A percentile compares a stretch with the other conserved stretches of the same genome.
These are phyloP conservation scores for Cheirogaleus medius DNA, from an alignment of 2,113 vertebrate genomes.

Conservation along the genomic window DNA sequence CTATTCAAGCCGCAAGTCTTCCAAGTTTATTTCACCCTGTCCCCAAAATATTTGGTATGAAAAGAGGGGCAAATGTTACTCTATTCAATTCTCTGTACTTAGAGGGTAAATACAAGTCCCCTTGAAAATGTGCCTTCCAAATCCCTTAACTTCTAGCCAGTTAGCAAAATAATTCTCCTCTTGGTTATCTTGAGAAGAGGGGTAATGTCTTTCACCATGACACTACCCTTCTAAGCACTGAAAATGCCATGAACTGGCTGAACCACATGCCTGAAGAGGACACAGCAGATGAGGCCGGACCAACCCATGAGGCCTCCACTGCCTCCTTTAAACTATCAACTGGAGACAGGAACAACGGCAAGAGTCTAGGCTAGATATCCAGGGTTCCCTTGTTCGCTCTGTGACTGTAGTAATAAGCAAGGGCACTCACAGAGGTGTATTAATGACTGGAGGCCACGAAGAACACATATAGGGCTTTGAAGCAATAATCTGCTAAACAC, in stretches of 20 bases:
- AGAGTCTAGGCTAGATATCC: background rate
- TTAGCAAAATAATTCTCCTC: background rate
- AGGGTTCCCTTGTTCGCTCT: background rate
- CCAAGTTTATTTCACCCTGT: background rate
- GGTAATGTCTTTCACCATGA: background rate
- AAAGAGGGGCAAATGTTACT: background rate
- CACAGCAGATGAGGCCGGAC: background rate
- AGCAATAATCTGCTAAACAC: slow-evolving; percentile 71
- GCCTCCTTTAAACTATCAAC: background rate
- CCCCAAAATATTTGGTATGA: background rate
- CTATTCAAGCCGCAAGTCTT: background rate
- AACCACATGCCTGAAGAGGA: background rate
- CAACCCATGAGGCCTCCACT: background rate
- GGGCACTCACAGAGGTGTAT: background rate
- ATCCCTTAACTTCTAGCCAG: background rate
- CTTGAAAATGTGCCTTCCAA: background rate
- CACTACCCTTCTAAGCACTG: background rate
- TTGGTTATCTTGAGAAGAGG: background rate
- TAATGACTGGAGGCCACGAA: slow-evolving; percentile 23
- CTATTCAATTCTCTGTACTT: background rate
- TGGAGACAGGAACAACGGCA: background rate
- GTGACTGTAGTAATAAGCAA: background rate
- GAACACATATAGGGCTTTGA: slow-evolving; percentile 20
- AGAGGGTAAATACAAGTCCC: background rate
- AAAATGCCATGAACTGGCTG: background rate